A percentile compares a stretch with the other conserved stretches of the same genome.
These are phyloP conservation scores for Pelagia noctiluca DNA, from an alignment of 30 jellyfish, hydroid and myxozoan genomes.

Conservation along the genomic window DNA sequence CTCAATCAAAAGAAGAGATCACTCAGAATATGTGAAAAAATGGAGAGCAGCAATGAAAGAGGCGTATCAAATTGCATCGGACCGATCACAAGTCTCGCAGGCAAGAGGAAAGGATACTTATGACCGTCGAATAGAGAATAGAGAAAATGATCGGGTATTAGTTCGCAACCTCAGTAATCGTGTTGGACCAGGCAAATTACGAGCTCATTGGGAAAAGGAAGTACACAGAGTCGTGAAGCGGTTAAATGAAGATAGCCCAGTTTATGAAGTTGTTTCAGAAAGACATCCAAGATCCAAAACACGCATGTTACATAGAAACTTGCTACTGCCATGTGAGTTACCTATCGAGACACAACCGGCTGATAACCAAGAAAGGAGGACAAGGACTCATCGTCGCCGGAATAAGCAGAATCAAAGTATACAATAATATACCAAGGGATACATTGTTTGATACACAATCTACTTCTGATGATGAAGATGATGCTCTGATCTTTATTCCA, in stretches of 20 bases:
- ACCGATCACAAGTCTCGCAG: slow-evolving; percentile 2
- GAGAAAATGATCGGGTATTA: background rate
- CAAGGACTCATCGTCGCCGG: background rate
- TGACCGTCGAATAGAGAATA: background rate
- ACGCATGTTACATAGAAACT: slow-evolving; percentile 8
- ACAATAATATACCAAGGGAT: background rate
- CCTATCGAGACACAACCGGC: background rate
- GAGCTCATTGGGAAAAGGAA: slow-evolving; percentile 3
- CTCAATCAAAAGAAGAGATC: slow-evolving; percentile 3
- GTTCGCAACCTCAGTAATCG: background rate
- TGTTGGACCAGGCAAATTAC: background rate
- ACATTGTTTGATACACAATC: slow-evolving; percentile 12
- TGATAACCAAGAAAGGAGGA: slow-evolving; percentile 6
- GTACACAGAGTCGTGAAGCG: slow-evolving; percentile 3
- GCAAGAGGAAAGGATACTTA: background rate
- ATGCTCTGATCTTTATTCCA: slow-evolving; percentile 11
- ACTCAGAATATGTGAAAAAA: slow-evolving; percentile 10
- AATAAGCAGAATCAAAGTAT: background rate
- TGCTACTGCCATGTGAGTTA: slow-evolving; percentile 12
- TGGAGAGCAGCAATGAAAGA: slow-evolving; percentile 20
- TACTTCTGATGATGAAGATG: slow-evolving; percentile 30
- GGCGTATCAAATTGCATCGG: slow-evolving; percentile 56
- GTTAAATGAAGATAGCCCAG: background rate
- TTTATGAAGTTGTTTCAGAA: background rate
- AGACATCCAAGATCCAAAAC: slow-evolving; percentile 7